Base-by-base conservation (phyloP, 2,888 invertebrate species). In the Spodoptera exigua region DNA sequence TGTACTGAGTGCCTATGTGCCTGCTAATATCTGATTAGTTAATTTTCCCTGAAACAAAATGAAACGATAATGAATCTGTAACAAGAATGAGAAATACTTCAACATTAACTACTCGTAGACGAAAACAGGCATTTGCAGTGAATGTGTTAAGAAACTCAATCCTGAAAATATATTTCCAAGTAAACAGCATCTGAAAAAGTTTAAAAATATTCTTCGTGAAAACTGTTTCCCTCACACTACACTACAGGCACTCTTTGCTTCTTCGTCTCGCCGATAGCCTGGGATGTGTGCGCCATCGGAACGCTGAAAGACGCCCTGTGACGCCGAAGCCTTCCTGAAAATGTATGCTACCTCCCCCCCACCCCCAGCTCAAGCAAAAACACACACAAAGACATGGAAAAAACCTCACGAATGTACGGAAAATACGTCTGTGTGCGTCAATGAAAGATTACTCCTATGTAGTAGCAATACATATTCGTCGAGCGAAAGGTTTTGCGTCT, bases 241-340 rank as follows among this genome's bases (percentile, higher is more conserved):
- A 81, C 91, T 91, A 68, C 71, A 65, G 41, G 51, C 82, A 88
- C 89, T 90, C 90, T 91, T 90, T 90, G 89, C 91, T 93, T 88
- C 93, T 93, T 93, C 92, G 92, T 89, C 89, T 92, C 91, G 87
- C 93, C 93, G 91, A 94, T 94, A 90, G 86, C 88, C 88, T 83
- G 81, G 89, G 84, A 92, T 93, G 93, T 94, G 93, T 93, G 93
- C 92, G 91, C 83, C 89, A 88, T 90, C 88, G 89, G 87, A 88
- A 89, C 91, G 90, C 89, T 93, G 93, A 94, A 94, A 94, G 93
- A 94, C 92, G 93, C 90, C 89, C 88, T 89, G 92, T 92, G 92
- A 91, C 90, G 91, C 83, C 75, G 84, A 83, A 84, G 91, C 91
- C 89, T 92, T 92, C 91, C 93, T 93, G 93, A 93, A 93, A 92